phyloP scores from a whole-genome alignment of 2,113 vertebrate species.

The Anthoscopus minutus region DNA sequence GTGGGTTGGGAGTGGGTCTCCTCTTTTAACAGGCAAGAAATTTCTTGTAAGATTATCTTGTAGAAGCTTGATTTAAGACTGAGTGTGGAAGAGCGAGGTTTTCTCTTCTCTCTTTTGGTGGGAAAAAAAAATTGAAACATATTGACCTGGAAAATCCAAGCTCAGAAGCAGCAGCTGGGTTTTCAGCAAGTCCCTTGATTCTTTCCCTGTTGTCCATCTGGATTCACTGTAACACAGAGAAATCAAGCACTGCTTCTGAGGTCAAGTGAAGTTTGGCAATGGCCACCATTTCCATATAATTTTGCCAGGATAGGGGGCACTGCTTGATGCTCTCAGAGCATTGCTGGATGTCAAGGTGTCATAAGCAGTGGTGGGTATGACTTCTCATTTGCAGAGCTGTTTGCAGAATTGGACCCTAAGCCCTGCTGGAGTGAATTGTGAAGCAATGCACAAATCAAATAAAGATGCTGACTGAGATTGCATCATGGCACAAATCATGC shows the following conservation, averaged over 20 bases:
- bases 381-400: background rate
- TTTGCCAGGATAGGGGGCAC: background rate
- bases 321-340: accelerated
- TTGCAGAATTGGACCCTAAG: background rate
- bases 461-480: background rate
- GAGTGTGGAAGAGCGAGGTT: background rate
- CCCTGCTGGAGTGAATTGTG: background rate
- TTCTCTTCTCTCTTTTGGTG: background rate
- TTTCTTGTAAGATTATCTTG: background rate
- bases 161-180: background rate
- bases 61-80: background rate
- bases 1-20: background rate
- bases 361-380: background rate
- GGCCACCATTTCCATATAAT: background rate
- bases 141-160: slow-evolving; percentile 29
- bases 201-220: background rate
- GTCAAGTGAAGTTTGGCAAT: background rate
- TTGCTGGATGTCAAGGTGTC: background rate
- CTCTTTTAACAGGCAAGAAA: background rate
- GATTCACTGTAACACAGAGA: background rate
- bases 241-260: background rate
- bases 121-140: background rate
- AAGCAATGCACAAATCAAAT: background rate
- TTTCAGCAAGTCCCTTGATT: slow-evolving; percentile 24
- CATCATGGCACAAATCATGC: background rate